phyloP scores from a whole-genome alignment of 64 coral and sea anemone species.

The Astreopora myriophthalma region DNA sequence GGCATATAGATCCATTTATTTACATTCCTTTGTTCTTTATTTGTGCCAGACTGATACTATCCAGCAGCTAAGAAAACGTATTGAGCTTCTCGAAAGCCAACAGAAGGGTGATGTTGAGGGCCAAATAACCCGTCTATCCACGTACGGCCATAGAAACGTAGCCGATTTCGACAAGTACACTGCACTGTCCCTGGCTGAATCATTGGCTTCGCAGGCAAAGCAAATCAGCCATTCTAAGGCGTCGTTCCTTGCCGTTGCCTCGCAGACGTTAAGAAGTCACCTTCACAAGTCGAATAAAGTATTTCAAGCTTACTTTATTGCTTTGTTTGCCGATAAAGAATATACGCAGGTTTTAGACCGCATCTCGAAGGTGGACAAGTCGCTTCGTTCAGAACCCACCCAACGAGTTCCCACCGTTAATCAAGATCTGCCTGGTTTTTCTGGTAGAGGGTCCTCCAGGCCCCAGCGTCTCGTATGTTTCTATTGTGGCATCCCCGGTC shows the following conservation, averaged over 20 bases:
- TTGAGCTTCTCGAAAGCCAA: background rate
- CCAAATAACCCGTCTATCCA: background rate
- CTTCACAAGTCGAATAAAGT: background rate
- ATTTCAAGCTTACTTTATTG: background rate
- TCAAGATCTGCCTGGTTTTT: too few species aligned
- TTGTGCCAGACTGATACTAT: too few species aligned
- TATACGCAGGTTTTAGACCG: background rate
- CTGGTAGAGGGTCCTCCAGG: too few species aligned
- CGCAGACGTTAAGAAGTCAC: background rate
- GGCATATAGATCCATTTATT: too few species aligned
- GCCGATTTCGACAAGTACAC: background rate
- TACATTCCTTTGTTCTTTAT: too few species aligned
- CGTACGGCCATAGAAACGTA: background rate
- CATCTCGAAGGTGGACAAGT: conserved; percentile 38
- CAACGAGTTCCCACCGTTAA: background rate
- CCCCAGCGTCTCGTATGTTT: too few species aligned
- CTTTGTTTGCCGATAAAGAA: background rate
- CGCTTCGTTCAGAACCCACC: background rate
- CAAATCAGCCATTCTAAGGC: background rate
- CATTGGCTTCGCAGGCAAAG: background rate
- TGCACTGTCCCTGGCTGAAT: background rate
- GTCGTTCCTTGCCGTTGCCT: background rate
- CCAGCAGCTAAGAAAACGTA: too few species aligned
- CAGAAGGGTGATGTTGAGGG: background rate
- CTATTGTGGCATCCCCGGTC: too few species aligned